Evolutionary conservation across 2,797 vertebrate genomes (phyloP).

Genomic region (Trichosurus vulpecula): DNA sequence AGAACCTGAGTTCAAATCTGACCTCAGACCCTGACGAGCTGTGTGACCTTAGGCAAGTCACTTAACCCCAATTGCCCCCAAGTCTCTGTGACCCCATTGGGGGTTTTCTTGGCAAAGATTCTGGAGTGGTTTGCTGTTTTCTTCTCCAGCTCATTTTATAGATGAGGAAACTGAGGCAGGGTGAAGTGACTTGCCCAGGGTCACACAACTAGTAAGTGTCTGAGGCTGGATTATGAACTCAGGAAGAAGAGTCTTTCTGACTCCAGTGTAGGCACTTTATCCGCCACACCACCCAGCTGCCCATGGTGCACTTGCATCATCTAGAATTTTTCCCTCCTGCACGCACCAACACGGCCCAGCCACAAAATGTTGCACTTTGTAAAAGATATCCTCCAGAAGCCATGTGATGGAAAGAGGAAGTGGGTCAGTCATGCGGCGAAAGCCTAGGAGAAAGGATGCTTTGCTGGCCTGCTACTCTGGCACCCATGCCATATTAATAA

Average conservation of each 20-base stretch:
- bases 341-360: not conserved
- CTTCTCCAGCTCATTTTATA: not conserved
- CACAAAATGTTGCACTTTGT: not conserved
- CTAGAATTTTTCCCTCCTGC: not conserved
- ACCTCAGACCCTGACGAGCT: slow-evolving; percentile 18
- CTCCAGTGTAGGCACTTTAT: not conserved
- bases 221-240: not conserved
- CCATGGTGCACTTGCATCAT: not conserved
- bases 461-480: not conserved
- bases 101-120: not conserved
- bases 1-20: not conserved
- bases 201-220: not conserved
- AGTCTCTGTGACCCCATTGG: no score
- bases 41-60: slow-evolving; percentile 1
- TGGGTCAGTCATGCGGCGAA: not conserved
- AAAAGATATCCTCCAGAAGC: not conserved
- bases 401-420: not conserved
- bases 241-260: not conserved
- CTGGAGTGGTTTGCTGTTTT: not conserved
- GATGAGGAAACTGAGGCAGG: not conserved
- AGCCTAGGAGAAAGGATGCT: not conserved
- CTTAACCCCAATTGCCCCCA: not conserved
- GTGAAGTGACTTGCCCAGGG: not conserved
- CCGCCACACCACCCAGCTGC: not conserved
- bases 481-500: not conserved